Evolutionary conservation across 2,797 vertebrate genomes (phyloP).

Genomic region (Anabas testudineus): DNA sequence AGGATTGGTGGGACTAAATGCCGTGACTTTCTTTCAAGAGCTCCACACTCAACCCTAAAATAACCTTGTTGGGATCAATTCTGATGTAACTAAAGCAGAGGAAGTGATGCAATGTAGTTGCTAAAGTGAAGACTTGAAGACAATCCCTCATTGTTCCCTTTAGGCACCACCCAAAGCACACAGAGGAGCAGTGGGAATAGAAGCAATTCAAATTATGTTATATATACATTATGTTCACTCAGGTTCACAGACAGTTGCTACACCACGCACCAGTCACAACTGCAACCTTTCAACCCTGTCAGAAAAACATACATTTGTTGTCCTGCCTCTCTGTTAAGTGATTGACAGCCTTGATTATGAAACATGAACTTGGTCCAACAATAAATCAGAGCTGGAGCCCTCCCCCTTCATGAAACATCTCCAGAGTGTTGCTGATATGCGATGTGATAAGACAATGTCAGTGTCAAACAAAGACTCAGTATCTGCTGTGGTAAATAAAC

Average conservation of each 20-base stretch:
- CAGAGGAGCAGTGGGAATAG: slow-evolving; percentile 42
- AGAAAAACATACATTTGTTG: slow-evolving; percentile 1
- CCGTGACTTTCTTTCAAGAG: slow-evolving; percentile 19
- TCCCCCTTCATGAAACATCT: slow-evolving; percentile 18
- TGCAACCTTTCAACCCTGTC: not conserved
- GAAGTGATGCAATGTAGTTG: slow-evolving; percentile 70
- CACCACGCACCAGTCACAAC: slow-evolving; percentile 32
- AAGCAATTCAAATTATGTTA: slow-evolving; percentile 48
- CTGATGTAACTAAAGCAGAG: slow-evolving; percentile 55
- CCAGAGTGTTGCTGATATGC: slow-evolving; percentile 21
- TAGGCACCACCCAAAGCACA: slow-evolving; percentile 70
- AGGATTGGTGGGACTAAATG: not conserved
- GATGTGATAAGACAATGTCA: slow-evolving; percentile 16
- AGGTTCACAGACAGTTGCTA: slow-evolving; percentile 41
- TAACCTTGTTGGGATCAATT: slow-evolving; percentile 52
- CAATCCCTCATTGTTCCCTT: slow-evolving; percentile 75
- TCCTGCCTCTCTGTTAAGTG: slow-evolving; percentile 28
- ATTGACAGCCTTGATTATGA: slow-evolving; percentile 51
- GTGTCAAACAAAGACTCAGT: slow-evolving; percentile 19
- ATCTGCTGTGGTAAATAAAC: slow-evolving; percentile 3
- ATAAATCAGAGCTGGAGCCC: slow-evolving; percentile 11
- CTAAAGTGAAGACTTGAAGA: slow-evolving; percentile 68
- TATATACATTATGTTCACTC: no score
- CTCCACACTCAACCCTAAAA: slow-evolving; percentile 47
- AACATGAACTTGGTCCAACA: slow-evolving; percentile 35